Evolutionary conservation across 2,113 vertebrate species (phyloP).

Genomic region (Leucosticte australis): DNA sequence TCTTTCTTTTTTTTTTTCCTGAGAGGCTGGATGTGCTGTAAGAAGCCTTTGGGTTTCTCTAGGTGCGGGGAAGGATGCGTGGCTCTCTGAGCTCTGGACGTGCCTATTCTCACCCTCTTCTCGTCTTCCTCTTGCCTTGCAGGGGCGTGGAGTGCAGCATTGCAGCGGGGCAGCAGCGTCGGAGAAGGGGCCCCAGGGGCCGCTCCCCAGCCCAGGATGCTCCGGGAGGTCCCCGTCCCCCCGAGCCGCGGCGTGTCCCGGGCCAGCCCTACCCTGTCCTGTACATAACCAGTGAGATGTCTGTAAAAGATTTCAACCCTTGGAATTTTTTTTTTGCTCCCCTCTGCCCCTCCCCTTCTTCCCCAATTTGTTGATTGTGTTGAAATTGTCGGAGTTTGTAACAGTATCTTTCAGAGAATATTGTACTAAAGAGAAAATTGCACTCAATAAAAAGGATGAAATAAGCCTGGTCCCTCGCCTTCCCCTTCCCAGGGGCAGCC

Average conservation of each 20-base stretch:
- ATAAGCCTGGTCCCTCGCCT: conserved; percentile 15
- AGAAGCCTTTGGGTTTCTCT: neutral
- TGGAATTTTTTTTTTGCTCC: neutral
- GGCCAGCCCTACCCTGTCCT: conserved; percentile 21
- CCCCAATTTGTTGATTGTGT: conserved; percentile 75
- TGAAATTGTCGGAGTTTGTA: conserved; percentile 80
- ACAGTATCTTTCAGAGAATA: conserved; percentile 77
- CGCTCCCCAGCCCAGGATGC: neutral
- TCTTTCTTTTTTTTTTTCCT: neutral
- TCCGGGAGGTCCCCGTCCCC: neutral
- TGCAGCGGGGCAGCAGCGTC: neutral
- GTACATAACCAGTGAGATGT: conserved; percentile 59
- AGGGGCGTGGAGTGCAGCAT: neutral
- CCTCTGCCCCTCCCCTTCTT: neutral
- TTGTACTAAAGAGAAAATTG: conserved; percentile 81
- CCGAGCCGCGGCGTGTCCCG: neutral
- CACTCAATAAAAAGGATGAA: conserved; percentile 81
- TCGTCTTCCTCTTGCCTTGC: neutral
- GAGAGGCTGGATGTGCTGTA: neutral
- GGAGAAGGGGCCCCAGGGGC: neutral
- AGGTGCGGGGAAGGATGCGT: neutral
- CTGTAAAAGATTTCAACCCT: conserved; percentile 64
- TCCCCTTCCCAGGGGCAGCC: conserved; percentile 32
- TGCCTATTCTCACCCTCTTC: neutral
- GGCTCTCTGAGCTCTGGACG: neutral